phyloP scores from a whole-genome alignment of 2,113 vertebrate genomes.

The Fulica atra region DNA sequence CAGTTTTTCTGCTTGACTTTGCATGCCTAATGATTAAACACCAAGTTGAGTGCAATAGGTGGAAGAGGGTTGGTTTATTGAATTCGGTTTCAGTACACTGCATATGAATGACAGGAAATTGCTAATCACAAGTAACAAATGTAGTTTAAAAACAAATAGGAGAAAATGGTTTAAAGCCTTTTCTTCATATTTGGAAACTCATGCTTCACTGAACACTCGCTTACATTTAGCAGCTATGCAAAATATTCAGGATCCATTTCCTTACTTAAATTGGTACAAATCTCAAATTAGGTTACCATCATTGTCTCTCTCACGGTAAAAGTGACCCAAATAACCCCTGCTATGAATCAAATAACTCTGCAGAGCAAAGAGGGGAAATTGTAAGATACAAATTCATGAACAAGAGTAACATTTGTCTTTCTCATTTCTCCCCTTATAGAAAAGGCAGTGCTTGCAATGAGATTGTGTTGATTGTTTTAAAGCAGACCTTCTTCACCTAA shows the following conservation, averaged over 20 bases:
- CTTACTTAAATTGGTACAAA: slow-evolving; percentile 27
- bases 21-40: slow-evolving; percentile 4
- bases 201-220: slow-evolving; percentile 1
- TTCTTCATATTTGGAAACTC: background rate
- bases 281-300: slow-evolving; percentile 32
- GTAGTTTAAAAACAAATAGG: slow-evolving; percentile 24
- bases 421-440: background rate
- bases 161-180: background rate
- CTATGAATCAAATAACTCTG: slow-evolving; percentile 28
- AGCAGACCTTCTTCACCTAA: background rate
- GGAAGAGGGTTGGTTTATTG: slow-evolving; percentile 7
- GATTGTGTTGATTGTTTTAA: background rate
- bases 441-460: background rate
- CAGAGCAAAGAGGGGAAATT: background rate
- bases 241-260: slow-evolving; percentile 47
- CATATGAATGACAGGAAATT: background rate
- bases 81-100: background rate
- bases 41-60: background rate
- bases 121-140: background rate
- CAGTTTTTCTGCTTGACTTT: background rate
- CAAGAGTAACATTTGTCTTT: background rate
- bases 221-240: slow-evolving; percentile 21
- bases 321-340: slow-evolving; percentile 26
- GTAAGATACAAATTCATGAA: background rate
- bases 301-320: slow-evolving; percentile 20